Percentiles rank a stretch among this genome's conserved stretches.
phyloP scores from a whole-genome alignment of 2,113 vertebrate genomes.

The Camelus dromedarius region DNA sequence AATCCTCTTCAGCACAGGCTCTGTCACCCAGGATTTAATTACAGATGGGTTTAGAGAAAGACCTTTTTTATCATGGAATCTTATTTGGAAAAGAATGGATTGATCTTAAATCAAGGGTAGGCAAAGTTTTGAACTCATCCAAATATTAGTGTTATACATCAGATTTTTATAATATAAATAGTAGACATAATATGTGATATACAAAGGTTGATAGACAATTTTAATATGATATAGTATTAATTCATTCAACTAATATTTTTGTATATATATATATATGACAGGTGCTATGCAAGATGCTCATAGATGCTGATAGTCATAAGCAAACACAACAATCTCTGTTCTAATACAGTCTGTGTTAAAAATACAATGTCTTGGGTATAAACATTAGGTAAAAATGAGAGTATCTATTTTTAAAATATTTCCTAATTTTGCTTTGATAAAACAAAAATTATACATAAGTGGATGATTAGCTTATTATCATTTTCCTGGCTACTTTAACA shows the following conservation, averaged over 20 bases:
- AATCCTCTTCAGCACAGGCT: neutral
- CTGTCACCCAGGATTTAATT: conserved; percentile 13
- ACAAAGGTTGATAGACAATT: neutral
- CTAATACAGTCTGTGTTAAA: conserved; percentile 39
- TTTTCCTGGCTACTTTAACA: conserved; percentile 6
- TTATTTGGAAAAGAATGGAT: neutral
- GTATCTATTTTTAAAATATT: neutral
- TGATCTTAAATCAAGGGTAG: conserved; percentile 35
- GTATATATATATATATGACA: neutral
- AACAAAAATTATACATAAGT: conserved; percentile 9
- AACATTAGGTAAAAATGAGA: conserved; percentile 25
- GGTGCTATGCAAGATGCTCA: neutral
- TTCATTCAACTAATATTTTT: conserved; percentile 10
- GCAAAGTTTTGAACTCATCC: neutral
- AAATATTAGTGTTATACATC: neutral
- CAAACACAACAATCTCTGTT: neutral
- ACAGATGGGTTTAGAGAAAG: neutral
- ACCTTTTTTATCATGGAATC: neutral
- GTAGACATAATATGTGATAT: neutral
- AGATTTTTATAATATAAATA: conserved; percentile 6
- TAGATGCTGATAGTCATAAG: neutral
- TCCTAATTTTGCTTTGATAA: conserved; percentile 6
- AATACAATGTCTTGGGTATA: neutral
- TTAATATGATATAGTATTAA: neutral
- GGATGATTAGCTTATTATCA: neutral